phyloP scores from a whole-genome alignment of 2,888 invertebrate species.

The Crematogaster levior region DNA sequence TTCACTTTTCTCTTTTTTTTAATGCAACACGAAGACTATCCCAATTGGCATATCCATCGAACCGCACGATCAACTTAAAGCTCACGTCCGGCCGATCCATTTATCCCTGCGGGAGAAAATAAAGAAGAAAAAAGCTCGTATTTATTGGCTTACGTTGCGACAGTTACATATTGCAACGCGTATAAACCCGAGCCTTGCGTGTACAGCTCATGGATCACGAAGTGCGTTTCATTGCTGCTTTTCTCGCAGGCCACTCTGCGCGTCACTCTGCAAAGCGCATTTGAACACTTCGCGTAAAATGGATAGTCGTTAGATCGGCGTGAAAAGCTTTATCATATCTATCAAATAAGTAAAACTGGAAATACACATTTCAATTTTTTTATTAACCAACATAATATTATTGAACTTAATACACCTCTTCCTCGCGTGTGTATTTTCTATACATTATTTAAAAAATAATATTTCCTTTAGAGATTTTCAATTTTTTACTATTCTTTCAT shows the following conservation, averaged over 20 bases:
- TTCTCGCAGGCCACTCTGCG: slow-evolving; percentile 5
- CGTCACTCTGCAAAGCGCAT: background rate
- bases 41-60: slow-evolving; percentile 65
- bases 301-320: background rate
- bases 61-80: slow-evolving; percentile 57
- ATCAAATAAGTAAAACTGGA: no score
- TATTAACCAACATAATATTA: background rate
- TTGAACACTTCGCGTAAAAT: background rate
- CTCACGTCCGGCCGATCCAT: slow-evolving; percentile 73
- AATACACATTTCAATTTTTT: no score
- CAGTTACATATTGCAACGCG: slow-evolving; percentile 77
- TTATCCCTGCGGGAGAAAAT: slow-evolving; percentile 60
- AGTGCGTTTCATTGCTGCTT: slow-evolving; percentile 47
- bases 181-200: slow-evolving; percentile 53
- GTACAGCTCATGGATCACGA: slow-evolving; percentile 39
- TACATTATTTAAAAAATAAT: background rate
- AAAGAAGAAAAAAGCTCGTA: slow-evolving; percentile 62
- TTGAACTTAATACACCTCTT: background rate
- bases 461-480: background rate
- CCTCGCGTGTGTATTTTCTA: background rate
- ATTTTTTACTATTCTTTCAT: background rate
- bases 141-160: slow-evolving; percentile 75
- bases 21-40: slow-evolving; percentile 47
- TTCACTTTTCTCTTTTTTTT: slow-evolving; percentile 25
- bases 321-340: background rate